Percentiles rank a stretch among this genome's conserved stretches.
phyloP scores from a whole-genome alignment of 1,140 invertebrate genomes.

The Ruditapes philippinarum region DNA sequence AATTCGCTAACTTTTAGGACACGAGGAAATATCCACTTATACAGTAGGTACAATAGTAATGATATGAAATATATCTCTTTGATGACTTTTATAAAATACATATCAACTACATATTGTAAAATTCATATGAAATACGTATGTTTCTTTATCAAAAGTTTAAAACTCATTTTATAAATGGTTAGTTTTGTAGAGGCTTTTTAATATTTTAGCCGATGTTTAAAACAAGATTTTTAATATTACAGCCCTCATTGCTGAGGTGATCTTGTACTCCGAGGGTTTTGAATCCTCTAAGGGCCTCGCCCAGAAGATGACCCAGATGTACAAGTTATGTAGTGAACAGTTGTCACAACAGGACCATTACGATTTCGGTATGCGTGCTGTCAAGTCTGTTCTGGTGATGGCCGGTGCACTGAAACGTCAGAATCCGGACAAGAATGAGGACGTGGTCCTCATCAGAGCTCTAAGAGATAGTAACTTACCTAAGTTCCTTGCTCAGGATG shows the following conservation, averaged over 20 bases:
- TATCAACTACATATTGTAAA: no score
- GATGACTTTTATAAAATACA: no score
- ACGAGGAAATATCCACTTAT: no score
- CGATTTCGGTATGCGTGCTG: conserved; percentile 96
- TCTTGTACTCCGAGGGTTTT: conserved; percentile 96
- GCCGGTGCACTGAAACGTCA: conserved; percentile 87
- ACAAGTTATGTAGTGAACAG: conserved; percentile 96
- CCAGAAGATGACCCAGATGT: conserved; percentile 96
- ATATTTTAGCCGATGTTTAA: no score
- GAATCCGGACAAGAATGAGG: conserved; percentile 87
- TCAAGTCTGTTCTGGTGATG: conserved; percentile 87
- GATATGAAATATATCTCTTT: no score
- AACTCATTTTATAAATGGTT: no score
- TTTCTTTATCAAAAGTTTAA: no score
- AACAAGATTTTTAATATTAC: no score
- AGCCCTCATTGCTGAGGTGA: conserved; percentile 97
- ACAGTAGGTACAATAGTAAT: no score
- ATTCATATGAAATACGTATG: no score
- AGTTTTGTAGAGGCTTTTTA: no score
- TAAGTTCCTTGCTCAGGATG: conserved; percentile 87
- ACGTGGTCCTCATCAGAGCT: conserved; percentile 86
- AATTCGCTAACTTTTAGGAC: no score
- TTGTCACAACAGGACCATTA: conserved; percentile 97
- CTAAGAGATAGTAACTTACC: conserved; percentile 87
- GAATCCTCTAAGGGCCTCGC: conserved; percentile 94